Base-by-base conservation (phyloP, 2,888 invertebrate genomes). In the Drosophila aldrichi region DNA sequence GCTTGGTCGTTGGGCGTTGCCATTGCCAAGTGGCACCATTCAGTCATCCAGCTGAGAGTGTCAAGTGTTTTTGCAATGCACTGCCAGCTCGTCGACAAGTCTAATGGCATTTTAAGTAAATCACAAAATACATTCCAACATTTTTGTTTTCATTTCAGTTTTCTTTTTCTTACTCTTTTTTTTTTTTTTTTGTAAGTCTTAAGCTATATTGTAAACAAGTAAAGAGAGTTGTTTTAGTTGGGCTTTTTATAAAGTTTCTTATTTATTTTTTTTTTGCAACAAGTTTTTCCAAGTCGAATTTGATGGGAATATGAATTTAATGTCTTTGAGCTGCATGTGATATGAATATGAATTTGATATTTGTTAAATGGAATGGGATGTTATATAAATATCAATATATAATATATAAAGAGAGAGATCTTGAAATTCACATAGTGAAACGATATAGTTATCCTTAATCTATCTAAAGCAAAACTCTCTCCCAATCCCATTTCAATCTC, bases 51-150 rank as follows among this genome's bases (percentile, higher is more conserved):
- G 72, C 65, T 74, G 78, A 58, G 77, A 74, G 77, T 77, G 77
- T 77, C 77, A 77, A 77, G 77, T 77, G 77, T 66, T 77, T 77
- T 77, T 70, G 55, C 73, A 77, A 46, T 65, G 62, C 78, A 34
- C 46, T 67, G 51, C 59, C 70, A 46, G 58, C 63, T 64, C 44
- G 49, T 57, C 78, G 67, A 81, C 75, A 78, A 78, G 61, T 76
- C 81, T 79, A 81, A 81, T 81, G 81, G 81, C 79, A 81, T 81
- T 81, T 81, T 81, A 81, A 81, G 77, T 81, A 81, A 81, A 78
- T 74, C 78, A 72, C 52, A 48, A 74, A 65, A 64, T 59, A 62
- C 68, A 58, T 58, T 52, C 63, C 43, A 38, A 51, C 48, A 46
- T 38, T 58, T 29, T 65, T 36, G 12, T 51, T 38, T 20, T 22